Percentiles rank a stretch among this genome's conserved stretches.
These are phyloP conservation scores for Cyclophora albipunctata DNA, from an alignment of 2,888 invertebrate species.

Conservation along the genomic window DNA sequence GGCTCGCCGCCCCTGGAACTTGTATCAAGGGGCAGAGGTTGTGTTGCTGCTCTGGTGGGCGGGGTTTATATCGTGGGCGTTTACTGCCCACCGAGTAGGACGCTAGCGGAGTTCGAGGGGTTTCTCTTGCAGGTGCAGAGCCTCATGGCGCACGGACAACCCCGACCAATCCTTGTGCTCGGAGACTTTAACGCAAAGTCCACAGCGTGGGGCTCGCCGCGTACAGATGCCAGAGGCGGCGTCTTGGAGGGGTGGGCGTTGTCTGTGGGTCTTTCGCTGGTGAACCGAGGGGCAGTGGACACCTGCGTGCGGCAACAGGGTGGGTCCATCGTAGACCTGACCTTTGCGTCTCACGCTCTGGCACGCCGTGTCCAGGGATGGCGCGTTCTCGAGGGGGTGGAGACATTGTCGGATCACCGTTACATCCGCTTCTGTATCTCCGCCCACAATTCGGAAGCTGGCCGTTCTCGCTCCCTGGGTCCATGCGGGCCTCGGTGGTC, in stretches of 20 bases:
- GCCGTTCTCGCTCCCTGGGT: neutral
- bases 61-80: neutral
- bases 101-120: conserved; percentile 2
- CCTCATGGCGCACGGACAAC: conserved; percentile 8
- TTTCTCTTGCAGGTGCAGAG: neutral
- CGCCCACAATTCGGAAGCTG: neutral
- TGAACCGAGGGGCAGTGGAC: conserved; percentile 10
- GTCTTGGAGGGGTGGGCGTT: conserved; percentile 11
- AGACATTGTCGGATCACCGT: conserved; percentile 1
- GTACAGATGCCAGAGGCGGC: neutral
- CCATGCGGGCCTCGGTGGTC: conserved; percentile 2
- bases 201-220: conserved; percentile 12
- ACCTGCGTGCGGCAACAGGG: conserved; percentile 10
- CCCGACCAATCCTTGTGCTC: neutral
- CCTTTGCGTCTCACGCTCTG: conserved; percentile 1
- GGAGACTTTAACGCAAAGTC: conserved; percentile 15
- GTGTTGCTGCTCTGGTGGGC: conserved; percentile 6
- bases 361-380: neutral
- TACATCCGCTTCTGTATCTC: conserved; percentile 1
- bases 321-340: conserved; percentile 2
- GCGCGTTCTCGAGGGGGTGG: neutral
- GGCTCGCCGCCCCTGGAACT: neutral
- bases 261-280: conserved; percentile 1
- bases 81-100: conserved; percentile 8
- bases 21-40: conserved; percentile 1